These are phyloP conservation scores for Tetrapedia diversipes DNA, from an alignment of 2,888 invertebrate genomes.

Conservation along the genomic window DNA sequence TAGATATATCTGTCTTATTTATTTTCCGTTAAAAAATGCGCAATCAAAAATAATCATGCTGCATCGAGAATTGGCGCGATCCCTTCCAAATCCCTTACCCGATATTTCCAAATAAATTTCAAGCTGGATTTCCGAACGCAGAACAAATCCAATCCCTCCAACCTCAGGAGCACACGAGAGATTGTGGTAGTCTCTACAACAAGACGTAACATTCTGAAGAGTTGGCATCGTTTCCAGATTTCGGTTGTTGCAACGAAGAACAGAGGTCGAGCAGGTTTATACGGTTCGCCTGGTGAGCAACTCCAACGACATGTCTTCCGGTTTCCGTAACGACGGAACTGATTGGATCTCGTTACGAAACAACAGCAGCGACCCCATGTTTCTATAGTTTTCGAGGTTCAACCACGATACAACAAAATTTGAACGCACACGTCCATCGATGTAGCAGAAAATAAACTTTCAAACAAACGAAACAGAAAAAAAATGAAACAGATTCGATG, in stretches of 20 bases:
- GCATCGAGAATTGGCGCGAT: background rate
- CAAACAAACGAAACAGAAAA: no score
- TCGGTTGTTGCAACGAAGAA: conserved; percentile 67
- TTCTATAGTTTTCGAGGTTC: background rate
- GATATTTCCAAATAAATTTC: background rate
- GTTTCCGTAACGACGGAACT: conserved; percentile 69
- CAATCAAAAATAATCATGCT: no score
- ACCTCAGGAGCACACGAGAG: background rate
- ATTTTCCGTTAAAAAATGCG: no score
- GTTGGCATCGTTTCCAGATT: conserved; percentile 78
- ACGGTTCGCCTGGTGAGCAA: conserved; percentile 72
- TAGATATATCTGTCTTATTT: no score
- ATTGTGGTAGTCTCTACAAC: background rate
- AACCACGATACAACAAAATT: no score
- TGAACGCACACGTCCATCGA: no score
- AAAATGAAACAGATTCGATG: no score
- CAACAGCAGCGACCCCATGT: conserved; percentile 4
- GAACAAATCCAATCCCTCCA: background rate
- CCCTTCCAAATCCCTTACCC: background rate
- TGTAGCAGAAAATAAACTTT: no score
- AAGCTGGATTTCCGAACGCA: background rate
- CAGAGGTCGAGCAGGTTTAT: conserved; percentile 40
- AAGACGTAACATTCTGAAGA: conserved; percentile 60
- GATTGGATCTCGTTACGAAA: conserved; percentile 70
- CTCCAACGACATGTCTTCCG: conserved; percentile 74